phyloP scores from a whole-genome alignment of 2,113 vertebrate species.

The Gadus chalcogrammus region DNA sequence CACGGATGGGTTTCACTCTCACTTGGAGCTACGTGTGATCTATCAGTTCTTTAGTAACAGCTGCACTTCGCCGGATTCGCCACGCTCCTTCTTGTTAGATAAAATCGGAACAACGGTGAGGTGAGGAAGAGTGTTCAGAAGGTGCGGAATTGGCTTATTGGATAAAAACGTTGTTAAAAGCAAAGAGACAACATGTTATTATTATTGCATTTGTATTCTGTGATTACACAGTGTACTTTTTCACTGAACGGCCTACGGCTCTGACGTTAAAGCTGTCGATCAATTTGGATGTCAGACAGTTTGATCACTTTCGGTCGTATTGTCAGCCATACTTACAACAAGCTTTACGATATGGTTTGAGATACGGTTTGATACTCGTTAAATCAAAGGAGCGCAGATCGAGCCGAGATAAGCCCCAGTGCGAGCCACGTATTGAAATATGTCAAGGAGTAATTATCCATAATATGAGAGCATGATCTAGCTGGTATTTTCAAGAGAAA shows the following conservation, averaged over 20 bases:
- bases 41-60: slow-evolving; percentile 65
- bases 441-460: slow-evolving; percentile 54
- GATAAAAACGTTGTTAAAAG: too few species aligned
- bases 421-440: slow-evolving; percentile 36
- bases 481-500: slow-evolving; percentile 27
- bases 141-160: too few species aligned
- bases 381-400: slow-evolving; percentile 35
- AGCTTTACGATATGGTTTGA: slow-evolving; percentile 3
- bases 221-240: too few species aligned
- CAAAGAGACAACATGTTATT: too few species aligned
- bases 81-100: slow-evolving; percentile 71
- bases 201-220: too few species aligned
- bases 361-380: slow-evolving; percentile 16
- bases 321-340: slow-evolving; percentile 18
- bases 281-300: too few species aligned
- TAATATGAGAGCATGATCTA: slow-evolving; percentile 37
- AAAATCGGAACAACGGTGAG: slow-evolving; percentile 83
- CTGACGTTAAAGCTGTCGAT: too few species aligned
- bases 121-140: slow-evolving; percentile 19
- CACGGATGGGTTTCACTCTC: slow-evolving; percentile 60
- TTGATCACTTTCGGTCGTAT: slow-evolving; percentile 8
- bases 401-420: slow-evolving; percentile 32
- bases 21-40: slow-evolving; percentile 51
- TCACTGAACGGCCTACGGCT: too few species aligned
- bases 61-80: slow-evolving; percentile 85